These are phyloP conservation scores for Oryzias dopingdopingensis DNA, from an alignment of 2,797 vertebrate genomes.

Conservation along the genomic window DNA sequence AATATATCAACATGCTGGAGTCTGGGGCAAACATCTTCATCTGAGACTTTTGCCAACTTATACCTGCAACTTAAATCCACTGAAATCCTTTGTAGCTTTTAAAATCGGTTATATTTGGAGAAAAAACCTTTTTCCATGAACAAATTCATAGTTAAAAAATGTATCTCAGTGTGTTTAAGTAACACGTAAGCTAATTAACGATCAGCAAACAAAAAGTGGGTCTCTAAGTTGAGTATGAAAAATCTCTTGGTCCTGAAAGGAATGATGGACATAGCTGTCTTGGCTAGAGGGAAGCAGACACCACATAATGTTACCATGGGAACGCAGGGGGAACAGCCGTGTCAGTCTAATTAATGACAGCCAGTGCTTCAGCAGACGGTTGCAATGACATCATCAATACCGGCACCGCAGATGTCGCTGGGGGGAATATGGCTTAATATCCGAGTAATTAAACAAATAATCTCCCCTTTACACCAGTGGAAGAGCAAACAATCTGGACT, in stretches of 20 bases:
- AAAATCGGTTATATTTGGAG: no score
- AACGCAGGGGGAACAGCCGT: slow-evolving; percentile 72
- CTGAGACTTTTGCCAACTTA: background rate
- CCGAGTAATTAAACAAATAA: slow-evolving; percentile 41
- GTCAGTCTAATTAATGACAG: slow-evolving; percentile 74
- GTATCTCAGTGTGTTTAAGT: slow-evolving; percentile 11
- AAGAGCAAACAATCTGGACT: slow-evolving; percentile 13
- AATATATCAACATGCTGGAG: slow-evolving; percentile 3
- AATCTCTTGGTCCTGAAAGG: slow-evolving; percentile 43
- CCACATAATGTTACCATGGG: slow-evolving; percentile 75
- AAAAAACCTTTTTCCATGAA: background rate
- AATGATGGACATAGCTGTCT: slow-evolving; percentile 56
- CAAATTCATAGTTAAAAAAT: background rate
- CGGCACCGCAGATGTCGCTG: slow-evolving; percentile 50
- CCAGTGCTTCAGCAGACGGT: slow-evolving; percentile 63
- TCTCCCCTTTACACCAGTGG: slow-evolving; percentile 25
- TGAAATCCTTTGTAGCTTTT: background rate
- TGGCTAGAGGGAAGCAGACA: slow-evolving; percentile 56
- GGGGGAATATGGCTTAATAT: slow-evolving; percentile 41
- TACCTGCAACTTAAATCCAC: background rate
- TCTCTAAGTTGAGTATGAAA: slow-evolving; percentile 35
- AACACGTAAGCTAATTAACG: slow-evolving; percentile 32
- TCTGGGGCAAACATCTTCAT: background rate
- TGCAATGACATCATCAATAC: slow-evolving; percentile 68
- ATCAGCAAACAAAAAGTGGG: slow-evolving; percentile 36